Evolutionary conservation across 2,797 vertebrate species (phyloP).

Genomic region (Microctenopoma stevenorrisi): DNA sequence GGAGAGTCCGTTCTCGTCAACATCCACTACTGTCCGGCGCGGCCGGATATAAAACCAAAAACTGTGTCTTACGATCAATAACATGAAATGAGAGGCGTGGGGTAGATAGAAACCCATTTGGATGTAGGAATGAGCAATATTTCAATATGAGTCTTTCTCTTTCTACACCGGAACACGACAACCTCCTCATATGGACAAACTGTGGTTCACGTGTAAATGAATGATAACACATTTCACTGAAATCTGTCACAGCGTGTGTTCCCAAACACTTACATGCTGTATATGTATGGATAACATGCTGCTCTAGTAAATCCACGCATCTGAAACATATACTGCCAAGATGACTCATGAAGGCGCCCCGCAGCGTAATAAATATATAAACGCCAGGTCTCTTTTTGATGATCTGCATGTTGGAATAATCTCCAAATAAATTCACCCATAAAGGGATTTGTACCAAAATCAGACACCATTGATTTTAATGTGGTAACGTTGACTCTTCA

Average conservation of each 20-base stretch:
- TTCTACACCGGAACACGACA: conserved; percentile 28
- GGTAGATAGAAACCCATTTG: conserved; percentile 19
- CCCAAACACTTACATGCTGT: conserved; percentile 37
- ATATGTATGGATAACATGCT: conserved; percentile 13
- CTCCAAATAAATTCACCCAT: conserved; percentile 1
- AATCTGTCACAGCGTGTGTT: conserved; percentile 49
- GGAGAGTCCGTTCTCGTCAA: conserved; percentile 36
- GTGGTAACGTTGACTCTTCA: conserved; percentile 4
- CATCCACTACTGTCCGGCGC: conserved; percentile 23
- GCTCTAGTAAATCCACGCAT: conserved; percentile 14
- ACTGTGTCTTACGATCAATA: conserved; percentile 30
- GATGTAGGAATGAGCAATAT: conserved; percentile 30
- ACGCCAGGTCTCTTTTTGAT: conserved; percentile 13
- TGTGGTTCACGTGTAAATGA: conserved; percentile 52
- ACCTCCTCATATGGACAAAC: conserved; percentile 36
- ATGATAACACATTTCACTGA: conserved; percentile 49
- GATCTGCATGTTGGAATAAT: conserved; percentile 5
- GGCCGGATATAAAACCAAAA: conserved; percentile 46
- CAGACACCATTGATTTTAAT: background rate
- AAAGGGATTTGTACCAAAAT: conserved; percentile 5
- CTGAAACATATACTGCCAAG: conserved; percentile 29
- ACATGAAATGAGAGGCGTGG: conserved; percentile 36
- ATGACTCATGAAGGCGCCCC: conserved; percentile 36
- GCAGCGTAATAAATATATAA: conserved; percentile 15
- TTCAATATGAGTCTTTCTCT: conserved; percentile 32